Percentiles rank a stretch among this genome's conserved stretches.
Conservation (phyloP, 2,113 vertebrate genomes). For the Symphodus melops region DNA sequence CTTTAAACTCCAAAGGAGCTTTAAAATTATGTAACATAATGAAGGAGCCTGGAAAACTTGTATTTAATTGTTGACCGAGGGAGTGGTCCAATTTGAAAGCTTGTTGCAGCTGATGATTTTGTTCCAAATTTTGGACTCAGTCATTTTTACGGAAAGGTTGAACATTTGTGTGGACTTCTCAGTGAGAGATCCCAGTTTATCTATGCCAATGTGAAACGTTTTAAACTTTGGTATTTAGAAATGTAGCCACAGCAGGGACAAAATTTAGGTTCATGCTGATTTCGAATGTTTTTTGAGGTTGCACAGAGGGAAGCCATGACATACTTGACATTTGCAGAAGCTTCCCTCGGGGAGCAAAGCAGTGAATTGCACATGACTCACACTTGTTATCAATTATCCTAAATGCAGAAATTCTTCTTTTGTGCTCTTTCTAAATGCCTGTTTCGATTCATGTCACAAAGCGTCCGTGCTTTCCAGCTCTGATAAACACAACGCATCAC, state of each 20-base stretch:
- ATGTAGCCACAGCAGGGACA: slow-evolving; percentile 10
- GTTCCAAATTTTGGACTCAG: too few species aligned
- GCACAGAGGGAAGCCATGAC: slow-evolving; percentile 51
- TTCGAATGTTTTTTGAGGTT: slow-evolving; percentile 41
- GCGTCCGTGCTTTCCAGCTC: neutral
- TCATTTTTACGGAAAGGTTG: neutral
- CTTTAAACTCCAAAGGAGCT: neutral
- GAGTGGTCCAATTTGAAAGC: too few species aligned
- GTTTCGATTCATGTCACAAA: neutral
- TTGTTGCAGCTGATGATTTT: too few species aligned
- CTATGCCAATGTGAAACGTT: neutral
- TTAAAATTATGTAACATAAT: neutral
- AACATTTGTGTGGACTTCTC: neutral
- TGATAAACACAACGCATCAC: neutral
- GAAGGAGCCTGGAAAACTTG: neutral
- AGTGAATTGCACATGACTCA: slow-evolving; percentile 31
- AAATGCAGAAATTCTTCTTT: neutral
- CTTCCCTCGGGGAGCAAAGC: slow-evolving; percentile 38
- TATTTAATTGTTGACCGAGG: neutral
- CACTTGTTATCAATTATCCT: slow-evolving; percentile 2
- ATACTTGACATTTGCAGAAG: slow-evolving; percentile 66
- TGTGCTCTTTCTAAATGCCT: neutral
- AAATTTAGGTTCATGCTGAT: slow-evolving; percentile 24
- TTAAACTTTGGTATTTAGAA: slow-evolving; percentile 11
- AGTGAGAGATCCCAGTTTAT: too few species aligned